A percentile compares a stretch with the other conserved stretches of the same genome.
These are phyloP conservation scores for Sinocyclocheilus grahami DNA, from an alignment of 2,113 vertebrate genomes.

Conservation along the genomic window DNA sequence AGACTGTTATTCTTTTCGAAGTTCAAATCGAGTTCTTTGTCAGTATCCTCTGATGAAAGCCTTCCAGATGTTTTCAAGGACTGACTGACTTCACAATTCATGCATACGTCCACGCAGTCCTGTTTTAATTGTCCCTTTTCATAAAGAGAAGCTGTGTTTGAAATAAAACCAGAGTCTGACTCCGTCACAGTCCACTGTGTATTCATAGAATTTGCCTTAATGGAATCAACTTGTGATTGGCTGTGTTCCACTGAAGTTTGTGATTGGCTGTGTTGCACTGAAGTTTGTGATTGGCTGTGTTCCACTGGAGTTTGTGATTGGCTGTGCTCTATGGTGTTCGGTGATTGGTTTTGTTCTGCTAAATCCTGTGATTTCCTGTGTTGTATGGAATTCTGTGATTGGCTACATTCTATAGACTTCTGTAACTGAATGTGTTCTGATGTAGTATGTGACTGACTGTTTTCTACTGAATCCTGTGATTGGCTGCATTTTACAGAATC, in stretches of 20 bases:
- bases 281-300: neutral
- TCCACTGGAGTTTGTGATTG: neutral
- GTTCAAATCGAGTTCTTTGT: neutral
- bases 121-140: slow-evolving; percentile 10
- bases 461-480: neutral
- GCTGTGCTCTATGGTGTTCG: neutral
- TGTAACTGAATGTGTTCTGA: neutral
- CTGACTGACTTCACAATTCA: neutral
- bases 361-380: neutral
- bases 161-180: neutral
- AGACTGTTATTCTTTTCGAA: neutral
- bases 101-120: neutral
- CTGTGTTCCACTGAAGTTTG: neutral
- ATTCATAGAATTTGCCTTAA: neutral
- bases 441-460: neutral
- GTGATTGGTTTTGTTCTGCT: neutral
- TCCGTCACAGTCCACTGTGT: neutral
- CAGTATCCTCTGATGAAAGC: neutral
- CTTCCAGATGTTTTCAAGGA: neutral
- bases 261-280: neutral
- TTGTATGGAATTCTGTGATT: neutral
- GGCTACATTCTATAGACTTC: neutral
- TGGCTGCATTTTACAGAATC: neutral
- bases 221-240: neutral
- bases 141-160: neutral